Evolutionary conservation across 2,888 invertebrate species (phyloP).

Genomic region (Agriopis marginaria): DNA sequence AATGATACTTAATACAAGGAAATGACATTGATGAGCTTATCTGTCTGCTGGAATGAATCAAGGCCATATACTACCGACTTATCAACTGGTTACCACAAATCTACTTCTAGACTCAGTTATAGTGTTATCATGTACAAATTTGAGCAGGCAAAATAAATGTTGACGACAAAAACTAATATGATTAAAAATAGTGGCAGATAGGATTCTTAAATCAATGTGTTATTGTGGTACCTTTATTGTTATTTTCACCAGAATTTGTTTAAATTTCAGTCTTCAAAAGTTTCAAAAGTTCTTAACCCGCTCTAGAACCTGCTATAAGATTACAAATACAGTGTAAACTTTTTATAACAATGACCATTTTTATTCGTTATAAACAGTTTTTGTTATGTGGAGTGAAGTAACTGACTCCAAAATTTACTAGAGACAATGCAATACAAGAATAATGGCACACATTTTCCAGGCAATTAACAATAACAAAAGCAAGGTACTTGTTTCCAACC

Average conservation of each 20-base stretch:
- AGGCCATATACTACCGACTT: not conserved
- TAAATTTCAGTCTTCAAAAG: not conserved
- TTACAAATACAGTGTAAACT: not conserved
- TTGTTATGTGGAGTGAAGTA: too few species aligned
- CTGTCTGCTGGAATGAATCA: constrained; percentile 20
- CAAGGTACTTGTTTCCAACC: too few species aligned
- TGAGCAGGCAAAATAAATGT: not conserved
- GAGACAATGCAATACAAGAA: too few species aligned
- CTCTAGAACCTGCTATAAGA: not conserved
- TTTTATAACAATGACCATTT: too few species aligned
- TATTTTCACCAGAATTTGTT: not conserved
- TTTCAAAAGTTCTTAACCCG: not conserved
- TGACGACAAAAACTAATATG: not conserved
- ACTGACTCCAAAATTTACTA: too few species aligned
- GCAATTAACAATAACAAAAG: too few species aligned
- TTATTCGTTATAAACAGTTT: too few species aligned
- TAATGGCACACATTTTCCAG: too few species aligned
- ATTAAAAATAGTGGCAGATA: not conserved
- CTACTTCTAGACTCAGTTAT: not conserved
- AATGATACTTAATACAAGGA: constrained; percentile 34
- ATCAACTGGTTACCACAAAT: not conserved
- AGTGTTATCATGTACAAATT: not conserved
- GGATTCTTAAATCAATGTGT: not conserved
- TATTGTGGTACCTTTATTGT: not conserved
- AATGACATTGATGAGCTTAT: constrained; percentile 35